Evolutionary conservation across 2,797 vertebrate genomes (phyloP), one percentile per base, ranked within the genome.

Genomic region (Scleropages formosus): DNA sequence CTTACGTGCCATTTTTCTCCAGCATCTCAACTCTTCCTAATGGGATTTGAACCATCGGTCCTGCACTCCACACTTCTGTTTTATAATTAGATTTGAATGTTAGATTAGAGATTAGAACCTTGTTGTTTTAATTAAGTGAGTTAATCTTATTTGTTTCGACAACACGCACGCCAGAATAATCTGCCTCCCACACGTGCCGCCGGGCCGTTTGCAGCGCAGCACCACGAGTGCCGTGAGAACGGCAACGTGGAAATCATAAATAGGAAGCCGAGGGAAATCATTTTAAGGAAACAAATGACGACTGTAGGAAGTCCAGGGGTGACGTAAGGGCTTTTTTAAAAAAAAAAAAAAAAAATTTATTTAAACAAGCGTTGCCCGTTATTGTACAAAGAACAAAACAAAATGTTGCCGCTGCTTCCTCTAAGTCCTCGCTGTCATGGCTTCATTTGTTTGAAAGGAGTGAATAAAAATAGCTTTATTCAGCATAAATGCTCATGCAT

Each of bases 291-390:
- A 63, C 73, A n/a, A 62, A 51, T 75, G 74, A 81, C 79, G 49
- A 80, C 78, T 51, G 60, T 10, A 11, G 51, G 74, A 78, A n/a
- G 75, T 81, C 31, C n/a, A 47, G 18, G 12, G 18, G 44, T 67
- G 11, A 22, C 10, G 44, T 20, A 18, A 13, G 39, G 18, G 31
- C 6, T 39, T 6, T 39, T 79, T 78, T 86, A 86, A 83, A 81
- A 76, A 80, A 87, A 78, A 86, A 84, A 85, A 88, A n/a, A n/a
- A n/a, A n/a, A n/a, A n/a, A n/a, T n/a, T n/a, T 84, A 87, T 71
- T 16, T 27, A 76, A 46, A 76, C 70, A 62, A 75, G 73, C 44
- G 63, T 66, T 75, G 53, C 49, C 73, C 64, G 81, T 86, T 85
- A 82, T 83, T 78, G 85, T 16, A 77, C n/a, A 70, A 65, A 69